Conservation (phyloP, 1,140 invertebrate species). For the Rhagoletis zephyria region DNA sequence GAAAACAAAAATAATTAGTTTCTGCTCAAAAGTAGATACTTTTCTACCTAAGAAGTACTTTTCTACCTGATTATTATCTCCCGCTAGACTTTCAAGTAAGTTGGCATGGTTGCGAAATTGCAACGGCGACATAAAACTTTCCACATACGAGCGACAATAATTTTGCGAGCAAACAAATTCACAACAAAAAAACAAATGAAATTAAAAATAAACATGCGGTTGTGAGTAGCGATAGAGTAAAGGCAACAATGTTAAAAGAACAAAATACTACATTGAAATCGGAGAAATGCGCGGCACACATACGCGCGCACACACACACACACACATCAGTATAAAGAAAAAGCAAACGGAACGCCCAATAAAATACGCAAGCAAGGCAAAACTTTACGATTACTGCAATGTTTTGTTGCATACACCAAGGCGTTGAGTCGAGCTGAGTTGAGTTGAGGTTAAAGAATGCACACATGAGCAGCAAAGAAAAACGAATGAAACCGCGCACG, state of each 20-base stretch:
- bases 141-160: conserved; percentile 5
- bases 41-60: no score
- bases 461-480: not conserved
- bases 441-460: not conserved
- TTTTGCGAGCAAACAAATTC: conserved; percentile 18
- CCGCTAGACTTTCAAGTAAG: no score
- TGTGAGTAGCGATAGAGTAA: not conserved
- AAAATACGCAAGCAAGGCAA: not conserved
- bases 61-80: no score
- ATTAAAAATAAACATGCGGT: not conserved
- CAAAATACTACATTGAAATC: no score
- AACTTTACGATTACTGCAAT: not conserved
- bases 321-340: not conserved
- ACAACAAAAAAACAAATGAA: not conserved
- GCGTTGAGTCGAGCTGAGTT: not conserved
- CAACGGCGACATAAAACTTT: conserved; percentile 4
- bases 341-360: not conserved
- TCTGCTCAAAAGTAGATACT: no score
- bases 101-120: not conserved
- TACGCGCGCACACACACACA: not conserved
- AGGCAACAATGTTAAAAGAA: not conserved
- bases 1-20: no score
- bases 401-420: conserved; percentile 42
- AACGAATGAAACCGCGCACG: not conserved
- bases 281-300: no score